Evolutionary conservation across 1,140 invertebrate genomes (phyloP), one percentile per base, ranked within the genome.

Genomic region (Hirudo medicinalis): DNA sequence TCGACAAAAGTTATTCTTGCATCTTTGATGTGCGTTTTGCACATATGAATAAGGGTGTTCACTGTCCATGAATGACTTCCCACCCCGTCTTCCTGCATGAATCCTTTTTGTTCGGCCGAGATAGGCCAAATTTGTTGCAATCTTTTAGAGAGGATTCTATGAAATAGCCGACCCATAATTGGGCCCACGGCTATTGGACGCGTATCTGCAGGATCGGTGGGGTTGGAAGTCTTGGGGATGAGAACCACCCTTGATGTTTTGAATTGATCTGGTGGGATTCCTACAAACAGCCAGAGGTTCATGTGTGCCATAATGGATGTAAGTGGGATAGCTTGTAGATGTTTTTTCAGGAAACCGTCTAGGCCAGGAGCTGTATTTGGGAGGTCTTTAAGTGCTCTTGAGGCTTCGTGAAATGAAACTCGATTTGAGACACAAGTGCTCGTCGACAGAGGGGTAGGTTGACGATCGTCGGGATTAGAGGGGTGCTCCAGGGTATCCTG

Each of bases 91-190:
- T 20, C 29, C 2, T 2, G 0, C 20, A 11, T 22, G 13, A 63
- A 63, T 0, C 11, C 57, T 63, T 63, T 63, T 63, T 63, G 57
- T 2, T 13, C 3, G 0, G 20, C 8, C 0, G 0, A 0, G 8
- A 63, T 15, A 4, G 57, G 57, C 57, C 57, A 63, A 11, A 11
- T 1, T 22, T 57, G 20, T 13, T 11, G 9, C 3, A 22, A 2
- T 63, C 57, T 63, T 63, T 63, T 63, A 6, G 57, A 11, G 11
- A 63, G 6, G 8, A 63, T 32, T 13, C 15, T 13, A 54, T 70
- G 36, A 29, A 70, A 70, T 0, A 54, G 20, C 15, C 69, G 2
- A 6, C 2, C 83, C 81, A 84, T 83, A 79, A 84, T 82, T 80
- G 82, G 83, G 84, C 82, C 82, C 77, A 70, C n/a, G 2, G 69